Conservation (phyloP, 2,888 invertebrate genomes). For the Orthosia gracilis region DNA sequence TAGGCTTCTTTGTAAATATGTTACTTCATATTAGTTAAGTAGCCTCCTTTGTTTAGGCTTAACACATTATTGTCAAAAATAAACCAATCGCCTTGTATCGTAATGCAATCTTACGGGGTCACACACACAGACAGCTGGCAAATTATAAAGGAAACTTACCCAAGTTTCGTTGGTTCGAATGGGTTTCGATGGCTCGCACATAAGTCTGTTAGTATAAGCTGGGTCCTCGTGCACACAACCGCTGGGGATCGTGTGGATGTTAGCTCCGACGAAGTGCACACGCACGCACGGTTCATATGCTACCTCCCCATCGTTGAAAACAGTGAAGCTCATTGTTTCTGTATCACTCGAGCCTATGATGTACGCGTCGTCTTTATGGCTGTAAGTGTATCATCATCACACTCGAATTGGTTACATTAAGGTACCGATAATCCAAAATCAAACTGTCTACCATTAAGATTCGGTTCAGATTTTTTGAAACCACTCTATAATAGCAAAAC, state of each 20-base stretch:
- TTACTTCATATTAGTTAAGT: too few relatives aligned
- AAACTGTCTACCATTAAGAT: too few relatives aligned
- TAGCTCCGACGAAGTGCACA: constrained; percentile 62
- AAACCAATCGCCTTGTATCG: neutral
- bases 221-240: constrained; percentile 16
- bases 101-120: neutral
- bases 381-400: neutral
- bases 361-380: constrained; percentile 54
- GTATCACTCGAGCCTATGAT: constrained; percentile 72
- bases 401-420: too few relatives aligned
- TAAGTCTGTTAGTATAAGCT: constrained; percentile 17
- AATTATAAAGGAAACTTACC: constrained; percentile 27
- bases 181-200: constrained; percentile 31
- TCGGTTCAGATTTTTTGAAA: too few relatives aligned
- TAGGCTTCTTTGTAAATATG: too few relatives aligned
- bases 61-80: neutral
- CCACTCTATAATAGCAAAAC: too few relatives aligned
- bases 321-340: constrained; percentile 60
- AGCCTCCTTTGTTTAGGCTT: neutral
- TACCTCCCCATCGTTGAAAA: constrained; percentile 75
- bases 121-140: neutral
- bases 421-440: too few relatives aligned
- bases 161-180: neutral
- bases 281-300: constrained; percentile 78
- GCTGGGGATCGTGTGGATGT: constrained; percentile 30